These are phyloP conservation scores for Selenia dentaria DNA, from an alignment of 2,888 invertebrate species.

Conservation along the genomic window DNA sequence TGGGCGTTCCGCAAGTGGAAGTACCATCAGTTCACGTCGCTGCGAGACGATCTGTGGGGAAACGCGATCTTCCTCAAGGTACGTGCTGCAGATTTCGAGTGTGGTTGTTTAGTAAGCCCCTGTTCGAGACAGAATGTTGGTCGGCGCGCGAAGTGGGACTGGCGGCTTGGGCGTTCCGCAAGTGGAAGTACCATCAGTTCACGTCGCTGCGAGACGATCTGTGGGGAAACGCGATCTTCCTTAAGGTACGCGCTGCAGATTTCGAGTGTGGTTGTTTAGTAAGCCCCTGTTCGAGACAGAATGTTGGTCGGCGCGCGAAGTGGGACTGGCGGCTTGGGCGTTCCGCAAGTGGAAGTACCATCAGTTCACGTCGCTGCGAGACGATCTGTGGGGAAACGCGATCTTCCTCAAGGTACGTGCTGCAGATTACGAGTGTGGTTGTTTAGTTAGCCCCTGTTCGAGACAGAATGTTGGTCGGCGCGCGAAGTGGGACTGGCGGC, in stretches of 20 bases:
- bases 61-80: conserved; percentile 99
- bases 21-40: conserved; percentile 99
- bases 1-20: conserved; percentile 99
- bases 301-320: neutral
- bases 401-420: too few relatives aligned
- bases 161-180: conserved; percentile 97
- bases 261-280: too few relatives aligned
- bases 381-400: too few relatives aligned
- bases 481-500: too few relatives aligned
- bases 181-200: conserved; percentile 99
- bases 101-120: conserved; percentile 89
- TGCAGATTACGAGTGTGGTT: too few relatives aligned
- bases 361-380: too few relatives aligned
- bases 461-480: neutral
- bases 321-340: too few relatives aligned
- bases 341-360: too few relatives aligned
- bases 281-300: neutral
- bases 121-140: conserved; percentile 99
- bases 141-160: conserved; percentile 97
- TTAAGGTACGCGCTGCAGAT: conserved; percentile 91
- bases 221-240: conserved; percentile 99
- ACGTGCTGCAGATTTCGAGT: too few relatives aligned
- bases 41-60: conserved; percentile 99
- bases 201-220: conserved; percentile 99
- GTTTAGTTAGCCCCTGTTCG: too few relatives aligned